Evolutionary conservation across 92 coral and sea anemone species (phyloP), one percentile per base, ranked within the genome.

Genomic region (Epizoanthus rinbou): DNA sequence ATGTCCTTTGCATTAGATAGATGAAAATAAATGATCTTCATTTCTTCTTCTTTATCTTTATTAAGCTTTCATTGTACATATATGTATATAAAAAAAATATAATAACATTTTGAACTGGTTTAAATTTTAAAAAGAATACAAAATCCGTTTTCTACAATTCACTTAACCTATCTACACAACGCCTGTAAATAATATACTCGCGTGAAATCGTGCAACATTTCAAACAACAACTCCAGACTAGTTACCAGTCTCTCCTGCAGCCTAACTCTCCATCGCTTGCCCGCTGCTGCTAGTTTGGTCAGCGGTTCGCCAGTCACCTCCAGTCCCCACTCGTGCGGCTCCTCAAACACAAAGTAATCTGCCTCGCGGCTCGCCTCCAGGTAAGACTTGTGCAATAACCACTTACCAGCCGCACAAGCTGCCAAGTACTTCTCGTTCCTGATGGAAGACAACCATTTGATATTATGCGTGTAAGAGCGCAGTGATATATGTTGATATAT

Each of bases 351-450:
- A 85, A 96, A 96, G 84, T 64, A 67, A 8, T 94, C 97, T 3
- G 92, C 95, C 65, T 88, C 88, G 9, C 99, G 95, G 72, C 99
- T 91, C 59, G 93, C 96, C 80, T 96, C 99, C 80, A 96, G 81
- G 86, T 75, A 96, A 4, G 99, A 96, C 89, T 96, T 96, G 89
- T 91, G 99, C 2, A 96, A 91, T 39, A 96, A 92, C 99, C 99
- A 96, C 86, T 91, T 96, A 4, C 98, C 99, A 41, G 99, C 99
- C 4, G 98, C 98, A 60, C 95, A 89, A 4, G 99, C 95, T 41
- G 99, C 95, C 62, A 96, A 86, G 86, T 89, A 94, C 82, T 96
- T 96, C 85, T 96, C 99, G 85, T 94, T 96, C 66, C 99, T 96
- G 17, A 15, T 17, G 39, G 10, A 18, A n/a, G 22, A 75, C 81